Conservation (phyloP, 2,888 invertebrate species). For the Penaeus monodon region DNA sequence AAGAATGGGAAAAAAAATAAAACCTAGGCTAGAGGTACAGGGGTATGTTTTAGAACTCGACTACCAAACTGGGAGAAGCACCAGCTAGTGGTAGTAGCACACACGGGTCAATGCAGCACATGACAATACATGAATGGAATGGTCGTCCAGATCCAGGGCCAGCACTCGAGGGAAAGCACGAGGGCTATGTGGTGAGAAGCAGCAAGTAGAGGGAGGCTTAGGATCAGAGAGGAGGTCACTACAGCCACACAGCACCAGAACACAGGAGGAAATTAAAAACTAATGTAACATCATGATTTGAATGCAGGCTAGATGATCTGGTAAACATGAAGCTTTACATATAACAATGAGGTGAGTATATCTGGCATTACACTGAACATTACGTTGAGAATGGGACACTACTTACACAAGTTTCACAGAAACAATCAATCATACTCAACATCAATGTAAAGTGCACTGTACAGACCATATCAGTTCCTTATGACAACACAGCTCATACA, state of each 20-base stretch:
- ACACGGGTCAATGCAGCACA: neutral
- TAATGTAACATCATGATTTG: conserved; percentile 24
- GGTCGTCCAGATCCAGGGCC: conserved; percentile 32
- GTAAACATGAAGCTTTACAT: conserved; percentile 48
- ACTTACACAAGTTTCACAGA: conserved; percentile 61
- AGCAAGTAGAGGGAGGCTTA: neutral
- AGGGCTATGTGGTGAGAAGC: neutral
- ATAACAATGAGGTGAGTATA: conserved; percentile 53
- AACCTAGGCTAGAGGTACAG: neutral
- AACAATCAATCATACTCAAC: conserved; percentile 58
- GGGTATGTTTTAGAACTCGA: conserved; percentile 2
- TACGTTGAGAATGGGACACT: conserved; percentile 54
- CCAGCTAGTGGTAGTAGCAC: conserved; percentile 9
- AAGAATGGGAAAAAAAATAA: neutral
- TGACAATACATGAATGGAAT: conserved; percentile 26
- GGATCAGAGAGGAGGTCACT: neutral
- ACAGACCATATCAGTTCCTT: conserved; percentile 41
- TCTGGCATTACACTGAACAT: conserved; percentile 59
- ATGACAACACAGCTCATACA: conserved; percentile 37
- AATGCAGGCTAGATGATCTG: conserved; percentile 41
- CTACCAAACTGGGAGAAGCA: conserved; percentile 23
- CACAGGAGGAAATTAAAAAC: conserved; percentile 23
- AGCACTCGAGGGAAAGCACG: too few relatives aligned
- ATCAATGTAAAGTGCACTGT: conserved; percentile 50
- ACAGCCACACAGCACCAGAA: conserved; percentile 48